phyloP scores from a whole-genome alignment of 2,888 invertebrate genomes.

The Drosophila algonquin region DNA sequence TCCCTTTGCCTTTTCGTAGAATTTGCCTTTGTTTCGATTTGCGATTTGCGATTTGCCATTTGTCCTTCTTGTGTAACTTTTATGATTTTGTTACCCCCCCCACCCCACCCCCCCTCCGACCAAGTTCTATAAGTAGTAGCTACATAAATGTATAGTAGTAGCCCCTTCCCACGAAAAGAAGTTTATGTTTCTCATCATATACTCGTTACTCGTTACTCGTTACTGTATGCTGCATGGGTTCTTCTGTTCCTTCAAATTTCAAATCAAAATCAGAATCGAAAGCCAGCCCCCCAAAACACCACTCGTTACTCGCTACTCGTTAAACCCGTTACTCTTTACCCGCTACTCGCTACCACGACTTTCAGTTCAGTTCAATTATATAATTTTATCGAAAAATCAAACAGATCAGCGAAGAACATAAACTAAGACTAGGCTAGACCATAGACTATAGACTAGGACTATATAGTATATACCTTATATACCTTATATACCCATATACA shows the following conservation, averaged over 20 bases:
- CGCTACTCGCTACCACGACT: slow-evolving; percentile 6
- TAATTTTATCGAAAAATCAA: slow-evolving; percentile 7
- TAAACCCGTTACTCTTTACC: no score
- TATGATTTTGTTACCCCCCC: slow-evolving; percentile 11
- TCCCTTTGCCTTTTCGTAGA: slow-evolving; percentile 61
- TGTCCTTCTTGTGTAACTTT: slow-evolving; percentile 34
- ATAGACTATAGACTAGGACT: slow-evolving; percentile 40
- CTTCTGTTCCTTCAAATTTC: slow-evolving; percentile 30
- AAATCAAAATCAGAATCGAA: slow-evolving; percentile 21
- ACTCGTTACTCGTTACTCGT: no score
- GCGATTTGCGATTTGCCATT: slow-evolving; percentile 45
- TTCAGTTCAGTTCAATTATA: slow-evolving; percentile 19
- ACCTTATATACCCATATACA: neutral
- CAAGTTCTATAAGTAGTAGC: slow-evolving; percentile 21
- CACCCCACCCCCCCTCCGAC: neutral
- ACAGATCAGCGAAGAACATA: slow-evolving; percentile 10
- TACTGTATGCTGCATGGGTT: slow-evolving; percentile 56
- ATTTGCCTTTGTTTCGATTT: slow-evolving; percentile 56
- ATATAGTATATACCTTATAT: neutral
- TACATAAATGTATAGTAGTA: slow-evolving; percentile 7
- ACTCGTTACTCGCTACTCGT: neutral
- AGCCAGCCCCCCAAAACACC: slow-evolving; percentile 16
- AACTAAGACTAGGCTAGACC: neutral
- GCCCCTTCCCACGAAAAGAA: no score
- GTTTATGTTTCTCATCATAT: no score